These are phyloP conservation scores for Cryptocephalus moraei DNA, from an alignment of 2,888 invertebrate genomes.

Conservation along the genomic window DNA sequence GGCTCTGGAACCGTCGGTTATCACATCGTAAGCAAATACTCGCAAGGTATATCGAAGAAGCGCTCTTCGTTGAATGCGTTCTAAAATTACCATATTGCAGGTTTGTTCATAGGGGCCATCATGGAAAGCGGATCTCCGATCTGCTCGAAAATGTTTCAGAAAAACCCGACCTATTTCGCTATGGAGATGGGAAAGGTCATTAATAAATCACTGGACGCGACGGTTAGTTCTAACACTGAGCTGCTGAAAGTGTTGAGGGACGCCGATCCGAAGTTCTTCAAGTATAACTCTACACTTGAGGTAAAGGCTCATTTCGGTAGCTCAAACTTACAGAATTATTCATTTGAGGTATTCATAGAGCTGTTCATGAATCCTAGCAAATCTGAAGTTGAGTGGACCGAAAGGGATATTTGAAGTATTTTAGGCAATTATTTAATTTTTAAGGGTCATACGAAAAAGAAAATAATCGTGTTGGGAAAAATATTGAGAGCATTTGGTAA, in stretches of 20 bases:
- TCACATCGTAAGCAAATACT: slow-evolving; percentile 2
- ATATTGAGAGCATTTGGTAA: too few species aligned
- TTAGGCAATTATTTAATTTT: too few species aligned
- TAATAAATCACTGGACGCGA: neutral
- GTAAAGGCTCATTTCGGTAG: neutral
- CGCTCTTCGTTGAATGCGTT: neutral
- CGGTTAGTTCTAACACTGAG: neutral
- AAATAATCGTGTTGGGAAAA: too few species aligned
- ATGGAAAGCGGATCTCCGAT: slow-evolving; percentile 6
- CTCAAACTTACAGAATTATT: too few species aligned
- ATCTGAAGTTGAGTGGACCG: too few species aligned
- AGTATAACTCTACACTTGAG: neutral
- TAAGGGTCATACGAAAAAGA: too few species aligned
- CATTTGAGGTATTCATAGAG: too few species aligned
- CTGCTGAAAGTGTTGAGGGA: neutral
- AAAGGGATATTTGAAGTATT: too few species aligned
- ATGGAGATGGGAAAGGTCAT: slow-evolving; percentile 1
- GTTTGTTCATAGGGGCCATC: slow-evolving; percentile 6
- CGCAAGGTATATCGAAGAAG: slow-evolving; percentile 1
- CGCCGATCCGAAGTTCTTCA: neutral
- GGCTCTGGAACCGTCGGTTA: slow-evolving; percentile 2
- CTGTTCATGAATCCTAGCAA: too few species aligned
- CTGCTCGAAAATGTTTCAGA: slow-evolving; percentile 3
- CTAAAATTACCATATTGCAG: neutral
- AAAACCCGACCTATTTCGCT: slow-evolving; percentile 6